Evolutionary conservation across 1,140 invertebrate species (phyloP), one percentile per base, ranked within the genome.

Genomic region (Gryon sp.): DNA sequence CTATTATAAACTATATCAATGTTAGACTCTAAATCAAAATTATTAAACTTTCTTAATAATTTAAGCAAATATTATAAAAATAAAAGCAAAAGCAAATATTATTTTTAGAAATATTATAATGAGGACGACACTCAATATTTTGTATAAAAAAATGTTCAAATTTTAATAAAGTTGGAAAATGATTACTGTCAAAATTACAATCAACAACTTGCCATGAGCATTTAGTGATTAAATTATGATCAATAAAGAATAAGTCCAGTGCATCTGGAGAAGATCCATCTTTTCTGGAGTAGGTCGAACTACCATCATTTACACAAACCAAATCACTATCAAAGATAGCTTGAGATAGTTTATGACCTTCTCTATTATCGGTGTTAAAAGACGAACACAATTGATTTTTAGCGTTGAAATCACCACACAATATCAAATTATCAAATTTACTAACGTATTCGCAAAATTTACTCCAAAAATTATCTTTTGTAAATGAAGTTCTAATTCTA

Each of bases 371-470:
- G 1, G 1, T 32, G 16, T 3, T 8, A 45, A 12, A 15, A n/a
- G 2, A 5, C 16, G 45, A 62, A 43, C 59, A 62, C 0, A 62
- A 9, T 28, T 0, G 1, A 18, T 1, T n/a, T 20, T 48, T 62
- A 2, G 26, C 8, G 16, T 45, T 60, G 6, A 60, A 46, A 36
- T 60, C 41, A 26, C 41, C 41, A 36, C 40, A 36, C 15, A 46
- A 26, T n/a, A 60, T 48, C 16, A 38, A 5, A 5, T 60, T 16
- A 32, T 11, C 28, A 32, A 32, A n/a, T n/a, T n/a, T n/a, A n/a
- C n/a, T n/a, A n/a, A n/a, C n/a, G n/a, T n/a, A n/a, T n/a, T n/a
- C n/a, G n/a, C n/a, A n/a, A n/a, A n/a, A n/a, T n/a, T n/a, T n/a
- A n/a, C n/a, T n/a, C n/a, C n/a, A n/a, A n/a, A n/a, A n/a, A n/a